Evolutionary conservation across 2,113 vertebrate species (phyloP).

Genomic region (Blennius ocellaris): DNA sequence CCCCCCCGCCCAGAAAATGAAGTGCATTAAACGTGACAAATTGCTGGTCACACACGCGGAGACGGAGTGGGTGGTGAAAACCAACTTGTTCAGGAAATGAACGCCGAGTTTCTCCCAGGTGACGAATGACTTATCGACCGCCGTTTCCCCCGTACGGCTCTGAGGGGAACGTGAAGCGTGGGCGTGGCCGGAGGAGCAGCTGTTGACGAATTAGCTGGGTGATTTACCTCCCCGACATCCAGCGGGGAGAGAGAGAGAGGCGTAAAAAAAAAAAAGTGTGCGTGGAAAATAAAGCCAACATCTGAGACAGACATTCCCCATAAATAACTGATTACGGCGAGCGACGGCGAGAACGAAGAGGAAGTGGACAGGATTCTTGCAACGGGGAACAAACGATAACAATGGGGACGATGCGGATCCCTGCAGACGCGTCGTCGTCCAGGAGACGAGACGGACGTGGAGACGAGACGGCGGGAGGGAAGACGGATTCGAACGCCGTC

Average conservation of each 20-base stretch:
- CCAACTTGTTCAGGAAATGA: slow-evolving; percentile 68
- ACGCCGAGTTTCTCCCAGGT: slow-evolving; percentile 55
- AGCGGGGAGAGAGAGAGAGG: slow-evolving; percentile 7
- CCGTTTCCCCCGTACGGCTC: slow-evolving; percentile 55
- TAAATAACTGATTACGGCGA: slow-evolving; percentile 50
- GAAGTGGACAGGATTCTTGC: slow-evolving; percentile 28
- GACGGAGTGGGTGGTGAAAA: slow-evolving; percentile 39
- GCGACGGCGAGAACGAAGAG: slow-evolving; percentile 22
- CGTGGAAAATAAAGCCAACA: not conserved
- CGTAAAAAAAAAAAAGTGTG: not conserved
- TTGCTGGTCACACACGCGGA: slow-evolving; percentile 45
- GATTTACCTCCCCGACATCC: slow-evolving; percentile 36
- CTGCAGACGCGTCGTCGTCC: slow-evolving; percentile 48
- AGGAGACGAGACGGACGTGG: slow-evolving; percentile 51
- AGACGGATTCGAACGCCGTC: slow-evolving; percentile 38
- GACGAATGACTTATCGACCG: slow-evolving; percentile 68
- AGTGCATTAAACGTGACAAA: slow-evolving; percentile 68
- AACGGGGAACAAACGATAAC: slow-evolving; percentile 46
- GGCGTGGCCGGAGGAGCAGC: slow-evolving; percentile 41
- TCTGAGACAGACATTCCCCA: slow-evolving; percentile 34
- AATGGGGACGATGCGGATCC: slow-evolving; percentile 45
- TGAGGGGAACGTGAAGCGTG: too few species aligned
- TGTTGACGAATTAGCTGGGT: slow-evolving; percentile 33
- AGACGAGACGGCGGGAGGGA: slow-evolving; percentile 60
- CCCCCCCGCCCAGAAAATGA: slow-evolving; percentile 64